A percentile compares a stretch with the other conserved stretches of the same genome.
phyloP scores from a whole-genome alignment of 2,113 vertebrate genomes.

The Mugil cephalus region DNA sequence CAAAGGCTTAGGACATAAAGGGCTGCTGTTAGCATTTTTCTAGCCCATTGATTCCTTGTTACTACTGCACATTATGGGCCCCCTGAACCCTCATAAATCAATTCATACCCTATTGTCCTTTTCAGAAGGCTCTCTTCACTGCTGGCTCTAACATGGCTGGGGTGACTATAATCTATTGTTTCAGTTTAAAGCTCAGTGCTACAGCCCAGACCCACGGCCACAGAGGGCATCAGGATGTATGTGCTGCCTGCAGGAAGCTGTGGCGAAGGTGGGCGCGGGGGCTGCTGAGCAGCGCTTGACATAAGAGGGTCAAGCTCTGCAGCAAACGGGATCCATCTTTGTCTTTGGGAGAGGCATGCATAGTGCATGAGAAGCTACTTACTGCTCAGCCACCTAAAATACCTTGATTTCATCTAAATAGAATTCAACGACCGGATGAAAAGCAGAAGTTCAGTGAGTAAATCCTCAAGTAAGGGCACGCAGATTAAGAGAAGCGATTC shows the following conservation, averaged over 20 bases:
- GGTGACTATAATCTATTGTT: slow-evolving; percentile 87
- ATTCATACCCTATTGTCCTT: slow-evolving; percentile 85
- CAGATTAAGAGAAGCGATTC: slow-evolving; percentile 28
- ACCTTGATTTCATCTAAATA: slow-evolving; percentile 21
- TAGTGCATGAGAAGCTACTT: slow-evolving; percentile 42
- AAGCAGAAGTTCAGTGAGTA: slow-evolving; percentile 2
- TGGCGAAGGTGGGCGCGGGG: slow-evolving; percentile 5
- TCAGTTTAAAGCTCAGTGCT: slow-evolving; percentile 79
- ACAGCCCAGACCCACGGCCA: slow-evolving; percentile 70
- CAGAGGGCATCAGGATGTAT: slow-evolving; percentile 74
- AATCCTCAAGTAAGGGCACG: slow-evolving; percentile 28
- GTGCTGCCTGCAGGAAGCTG: slow-evolving; percentile 68
- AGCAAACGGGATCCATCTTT: slow-evolving; percentile 65
- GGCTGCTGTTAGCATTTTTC: slow-evolving; percentile 90
- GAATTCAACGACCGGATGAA: slow-evolving; percentile 28
- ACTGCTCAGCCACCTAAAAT: slow-evolving; percentile 7
- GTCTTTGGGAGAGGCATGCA: slow-evolving; percentile 44
- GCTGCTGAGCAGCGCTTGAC: slow-evolving; percentile 55
- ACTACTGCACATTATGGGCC: slow-evolving; percentile 86
- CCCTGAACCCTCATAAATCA: slow-evolving; percentile 87
- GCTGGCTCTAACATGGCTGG: slow-evolving; percentile 76
- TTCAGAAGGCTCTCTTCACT: slow-evolving; percentile 79
- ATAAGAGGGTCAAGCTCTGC: slow-evolving; percentile 49
- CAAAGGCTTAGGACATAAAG: slow-evolving; percentile 85
- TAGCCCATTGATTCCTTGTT: slow-evolving; percentile 89